Conservation (phyloP, 1,140 invertebrate genomes). For the Oreohelix idahoensis region DNA sequence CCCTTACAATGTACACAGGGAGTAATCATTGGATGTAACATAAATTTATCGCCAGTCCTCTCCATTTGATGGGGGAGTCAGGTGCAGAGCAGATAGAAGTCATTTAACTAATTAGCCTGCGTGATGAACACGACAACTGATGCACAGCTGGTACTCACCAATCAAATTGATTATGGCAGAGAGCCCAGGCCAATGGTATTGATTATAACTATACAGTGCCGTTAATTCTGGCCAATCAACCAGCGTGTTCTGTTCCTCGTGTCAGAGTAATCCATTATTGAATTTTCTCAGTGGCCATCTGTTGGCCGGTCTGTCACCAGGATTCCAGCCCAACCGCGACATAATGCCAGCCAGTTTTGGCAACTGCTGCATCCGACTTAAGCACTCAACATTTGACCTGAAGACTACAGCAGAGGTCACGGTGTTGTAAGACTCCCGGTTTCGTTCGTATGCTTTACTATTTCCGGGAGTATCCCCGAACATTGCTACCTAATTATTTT, state of each 20-base stretch:
- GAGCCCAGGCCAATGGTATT: conserved; percentile 21
- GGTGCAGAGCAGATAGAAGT: conserved; percentile 14
- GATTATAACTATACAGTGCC: conserved; percentile 18
- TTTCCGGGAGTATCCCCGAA: too few species aligned
- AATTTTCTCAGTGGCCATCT: conserved; percentile 33
- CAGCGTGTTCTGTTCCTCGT: conserved; percentile 15
- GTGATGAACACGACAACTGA: conserved; percentile 26
- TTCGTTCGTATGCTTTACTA: too few species aligned
- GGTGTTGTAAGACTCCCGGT: background rate
- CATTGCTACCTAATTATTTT: too few species aligned
- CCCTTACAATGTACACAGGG: background rate
- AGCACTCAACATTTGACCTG: background rate
- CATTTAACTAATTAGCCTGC: conserved; percentile 35
- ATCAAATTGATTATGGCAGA: conserved; percentile 35
- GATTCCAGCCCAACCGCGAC: conserved; percentile 22
- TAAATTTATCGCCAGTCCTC: conserved; percentile 4
- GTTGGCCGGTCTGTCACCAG: conserved; percentile 38
- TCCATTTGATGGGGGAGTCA: conserved; percentile 18
- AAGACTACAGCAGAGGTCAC: background rate
- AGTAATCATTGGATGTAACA: conserved; percentile 26
- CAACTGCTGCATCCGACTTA: conserved; percentile 4
- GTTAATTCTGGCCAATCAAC: conserved; percentile 33
- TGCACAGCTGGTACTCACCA: conserved; percentile 34
- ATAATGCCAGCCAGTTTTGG: background rate
- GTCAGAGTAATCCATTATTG: conserved; percentile 38